phyloP scores from a whole-genome alignment of 2,113 vertebrate species.

The Prunella fulvescens region DNA sequence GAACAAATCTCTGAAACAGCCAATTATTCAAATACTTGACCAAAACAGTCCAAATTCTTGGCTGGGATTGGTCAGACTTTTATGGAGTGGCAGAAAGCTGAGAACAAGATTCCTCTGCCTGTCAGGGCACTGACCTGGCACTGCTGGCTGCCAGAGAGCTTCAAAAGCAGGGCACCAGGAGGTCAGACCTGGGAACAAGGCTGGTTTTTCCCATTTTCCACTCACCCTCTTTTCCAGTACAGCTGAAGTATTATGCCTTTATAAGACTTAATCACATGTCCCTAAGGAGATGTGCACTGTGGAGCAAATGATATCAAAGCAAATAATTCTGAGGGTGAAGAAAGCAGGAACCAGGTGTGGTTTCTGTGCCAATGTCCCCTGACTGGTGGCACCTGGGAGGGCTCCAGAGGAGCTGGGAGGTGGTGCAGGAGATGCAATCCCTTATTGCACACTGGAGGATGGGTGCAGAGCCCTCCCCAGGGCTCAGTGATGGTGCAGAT shows the following conservation, averaged over 20 bases:
- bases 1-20: neutral
- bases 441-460: neutral
- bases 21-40: neutral
- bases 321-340: neutral
- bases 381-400: neutral
- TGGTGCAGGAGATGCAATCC: neutral
- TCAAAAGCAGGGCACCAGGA: neutral
- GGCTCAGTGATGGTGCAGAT: neutral
- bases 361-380: neutral
- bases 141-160: neutral
- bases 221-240: neutral
- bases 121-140: neutral
- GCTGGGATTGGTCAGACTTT: neutral
- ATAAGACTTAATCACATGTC: neutral
- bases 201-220: neutral
- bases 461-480: neutral
- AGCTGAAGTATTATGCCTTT: neutral
- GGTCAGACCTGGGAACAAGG: neutral
- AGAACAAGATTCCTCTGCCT: neutral
- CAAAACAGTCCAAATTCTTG: neutral
- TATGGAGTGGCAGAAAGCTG: neutral
- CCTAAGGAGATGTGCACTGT: neutral
- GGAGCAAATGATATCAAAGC: neutral
- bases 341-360: fast-evolving
- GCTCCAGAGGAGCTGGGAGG: neutral